A percentile compares a stretch with the other conserved stretches of the same genome.
These are phyloP conservation scores for Onychomys leucogaster DNA, from an alignment of 2,797 vertebrate species.

Conservation along the genomic window DNA sequence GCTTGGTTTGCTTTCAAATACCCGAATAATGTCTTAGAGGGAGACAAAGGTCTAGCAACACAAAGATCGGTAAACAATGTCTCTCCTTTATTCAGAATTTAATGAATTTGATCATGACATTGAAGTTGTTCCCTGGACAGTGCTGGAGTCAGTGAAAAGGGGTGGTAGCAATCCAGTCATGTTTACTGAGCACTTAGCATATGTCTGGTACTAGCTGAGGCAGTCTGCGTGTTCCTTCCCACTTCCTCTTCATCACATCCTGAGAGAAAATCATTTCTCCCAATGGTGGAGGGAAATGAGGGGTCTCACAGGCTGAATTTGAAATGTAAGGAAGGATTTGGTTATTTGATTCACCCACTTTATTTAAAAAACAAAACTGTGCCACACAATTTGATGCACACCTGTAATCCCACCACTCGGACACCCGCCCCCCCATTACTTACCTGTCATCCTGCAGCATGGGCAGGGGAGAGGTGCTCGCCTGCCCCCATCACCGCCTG, in stretches of 20 bases:
- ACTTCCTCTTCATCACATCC: not conserved
- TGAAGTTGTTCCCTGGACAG: not conserved
- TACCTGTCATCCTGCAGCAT: no score
- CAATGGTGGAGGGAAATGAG: not conserved
- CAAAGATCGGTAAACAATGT: not conserved
- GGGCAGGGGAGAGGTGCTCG: no score
- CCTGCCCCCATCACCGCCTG: no score
- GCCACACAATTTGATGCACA: not conserved
- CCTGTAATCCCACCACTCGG: no score
- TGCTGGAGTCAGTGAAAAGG: not conserved
- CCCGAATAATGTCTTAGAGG: not conserved
- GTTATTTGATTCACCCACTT: not conserved
- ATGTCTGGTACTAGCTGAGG: not conserved
- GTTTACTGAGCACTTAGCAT: not conserved
- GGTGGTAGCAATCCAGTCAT: not conserved
- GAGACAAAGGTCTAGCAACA: not conserved
- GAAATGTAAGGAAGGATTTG: not conserved
- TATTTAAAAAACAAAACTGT: not conserved
- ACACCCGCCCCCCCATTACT: no score
- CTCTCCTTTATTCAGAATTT: not conserved
- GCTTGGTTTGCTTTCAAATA: not conserved
- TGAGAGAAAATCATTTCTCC: slow-evolving; percentile 5
- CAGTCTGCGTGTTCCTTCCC: not conserved
- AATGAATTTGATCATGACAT: not conserved
- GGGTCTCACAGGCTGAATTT: not conserved